Evolutionary conservation across 2,797 vertebrate genomes (phyloP), one percentile per base, ranked within the genome.

Genomic region (Halcyon smyrnensis): DNA sequence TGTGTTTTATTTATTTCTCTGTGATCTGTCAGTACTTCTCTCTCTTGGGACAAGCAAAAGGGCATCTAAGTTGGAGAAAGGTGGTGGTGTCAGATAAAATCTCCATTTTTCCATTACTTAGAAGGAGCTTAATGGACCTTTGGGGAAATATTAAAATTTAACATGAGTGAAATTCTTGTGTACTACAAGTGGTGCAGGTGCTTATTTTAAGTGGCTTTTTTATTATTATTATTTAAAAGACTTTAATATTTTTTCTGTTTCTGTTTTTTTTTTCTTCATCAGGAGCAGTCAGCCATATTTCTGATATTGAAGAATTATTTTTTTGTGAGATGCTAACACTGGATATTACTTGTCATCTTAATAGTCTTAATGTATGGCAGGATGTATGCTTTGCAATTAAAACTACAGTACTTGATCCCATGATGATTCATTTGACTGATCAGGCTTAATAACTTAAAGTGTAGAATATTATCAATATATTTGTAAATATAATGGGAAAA

Each of bases 141-240:
- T 50, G 27, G 74, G 56, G 90, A 88, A 76, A 69, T 54, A 84
- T 25, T 94, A 75, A 90, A 84, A 86, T 81, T 63, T 90, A 89
- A 82, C 45, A 50, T 23, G 7, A 75, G 19, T 62, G 23, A 94
- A 90, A 84, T 81, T 51, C 3, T 0, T n/a, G 5, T 51, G 6
- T 81, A 19, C 51, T 86, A 5, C 45, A 70, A 87, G 37, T 87
- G 34, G 8, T 71, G 41, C 14, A 81, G 30, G 84, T 46, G 34
- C 37, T 92, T 75, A 48, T 87, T 84, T 92, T 25, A 86, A 71
- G 37, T 50, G 24, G 45, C 45, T 46, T 46, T 20, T 46, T 21
- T 45, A 45, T 45, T 46, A 46, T 46, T 46, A 21, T 46, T 46
- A 46, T 24, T 77, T 43, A 67, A 91, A 67, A 69, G 8, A 70